Evolutionary conservation across 2,797 vertebrate species (phyloP).

Genomic region (Parauchenoglanis punctatus): DNA sequence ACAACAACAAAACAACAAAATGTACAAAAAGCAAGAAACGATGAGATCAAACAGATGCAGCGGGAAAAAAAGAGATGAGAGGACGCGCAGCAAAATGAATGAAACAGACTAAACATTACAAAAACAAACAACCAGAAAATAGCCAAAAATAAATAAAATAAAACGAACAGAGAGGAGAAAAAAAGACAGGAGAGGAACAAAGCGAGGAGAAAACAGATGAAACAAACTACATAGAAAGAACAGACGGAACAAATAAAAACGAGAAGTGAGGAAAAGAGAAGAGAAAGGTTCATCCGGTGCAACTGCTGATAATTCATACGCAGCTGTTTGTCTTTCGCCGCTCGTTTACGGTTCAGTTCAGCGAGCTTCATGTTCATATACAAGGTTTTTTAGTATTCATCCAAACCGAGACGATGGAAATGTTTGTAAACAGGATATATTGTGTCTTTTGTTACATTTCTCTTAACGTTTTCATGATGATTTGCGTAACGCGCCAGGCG

Average conservation of each 20-base stretch:
- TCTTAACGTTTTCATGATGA: not conserved
- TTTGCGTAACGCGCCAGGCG: not conserved
- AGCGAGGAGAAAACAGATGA: too few relatives aligned
- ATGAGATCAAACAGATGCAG: not conserved
- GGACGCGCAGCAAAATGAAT: too few relatives aligned
- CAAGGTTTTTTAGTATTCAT: not conserved
- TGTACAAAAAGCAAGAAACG: not conserved
- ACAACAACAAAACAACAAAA: too few relatives aligned
- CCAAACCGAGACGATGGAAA: not conserved
- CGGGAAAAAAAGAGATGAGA: not conserved
- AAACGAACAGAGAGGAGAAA: not conserved
- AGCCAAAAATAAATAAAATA: not conserved
- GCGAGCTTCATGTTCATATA: not conserved
- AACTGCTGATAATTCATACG: not conserved
- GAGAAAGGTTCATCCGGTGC: not conserved
- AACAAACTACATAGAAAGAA: not conserved
- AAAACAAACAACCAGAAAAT: too few relatives aligned
- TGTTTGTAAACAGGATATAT: slow-evolving; percentile 45
- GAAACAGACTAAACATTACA: too few relatives aligned
- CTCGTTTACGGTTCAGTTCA: not conserved
- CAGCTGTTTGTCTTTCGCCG: not conserved
- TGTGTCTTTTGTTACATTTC: slow-evolving; percentile 31
- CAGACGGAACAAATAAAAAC: not conserved
- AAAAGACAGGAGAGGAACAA: not conserved
- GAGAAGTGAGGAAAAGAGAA: not conserved